Percentiles rank a stretch among this genome's conserved stretches.
Conservation (phyloP, 1,140 invertebrate species). For the Tetramorium parvispinum region DNA sequence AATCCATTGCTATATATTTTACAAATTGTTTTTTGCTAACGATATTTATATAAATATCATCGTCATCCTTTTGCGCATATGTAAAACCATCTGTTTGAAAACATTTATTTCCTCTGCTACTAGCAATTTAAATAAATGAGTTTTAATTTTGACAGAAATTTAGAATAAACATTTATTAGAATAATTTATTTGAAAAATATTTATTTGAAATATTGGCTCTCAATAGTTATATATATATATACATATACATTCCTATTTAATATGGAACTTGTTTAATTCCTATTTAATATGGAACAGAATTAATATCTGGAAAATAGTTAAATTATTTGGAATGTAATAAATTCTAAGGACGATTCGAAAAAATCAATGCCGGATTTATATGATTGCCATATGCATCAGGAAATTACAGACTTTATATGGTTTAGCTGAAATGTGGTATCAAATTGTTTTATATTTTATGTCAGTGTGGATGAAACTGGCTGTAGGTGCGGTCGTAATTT, state of each 20-base stretch:
- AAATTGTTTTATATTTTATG: background rate
- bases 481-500: constrained; percentile 17
- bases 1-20: no score
- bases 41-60: background rate
- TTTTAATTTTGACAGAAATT: background rate
- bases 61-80: background rate
- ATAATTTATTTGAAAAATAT: no score
- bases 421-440: constrained; percentile 1
- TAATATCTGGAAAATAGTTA: background rate
- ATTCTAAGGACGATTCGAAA: background rate
- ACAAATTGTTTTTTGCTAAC: background rate
- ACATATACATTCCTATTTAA: background rate
- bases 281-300: background rate
- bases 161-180: background rate
- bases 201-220: background rate
- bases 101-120: background rate
- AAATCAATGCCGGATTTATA: constrained; percentile 4
- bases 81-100: background rate
- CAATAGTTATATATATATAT: background rate
- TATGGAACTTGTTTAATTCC: background rate
- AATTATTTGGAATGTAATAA: constrained; percentile 12
- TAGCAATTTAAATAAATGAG: background rate
- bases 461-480: background rate
- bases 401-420: constrained; percentile 4
- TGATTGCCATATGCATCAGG: background rate